phyloP scores from a whole-genome alignment of 2,797 vertebrate genomes.

The Babyrousa celebensis region DNA sequence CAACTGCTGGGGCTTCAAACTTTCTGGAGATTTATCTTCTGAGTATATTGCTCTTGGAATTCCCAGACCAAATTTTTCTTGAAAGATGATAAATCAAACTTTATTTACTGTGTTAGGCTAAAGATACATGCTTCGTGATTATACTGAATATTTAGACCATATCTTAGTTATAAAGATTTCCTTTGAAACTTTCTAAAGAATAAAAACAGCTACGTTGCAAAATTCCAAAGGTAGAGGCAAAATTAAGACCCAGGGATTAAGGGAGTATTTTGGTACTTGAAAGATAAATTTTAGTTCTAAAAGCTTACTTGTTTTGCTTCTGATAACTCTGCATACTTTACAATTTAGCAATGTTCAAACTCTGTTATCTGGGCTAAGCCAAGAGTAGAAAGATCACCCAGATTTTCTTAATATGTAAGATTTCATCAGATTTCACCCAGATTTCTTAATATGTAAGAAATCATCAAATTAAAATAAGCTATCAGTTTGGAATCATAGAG shows the following conservation, averaged over 20 bases:
- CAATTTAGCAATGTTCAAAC: conserved; percentile 44
- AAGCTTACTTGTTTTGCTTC: conserved; percentile 47
- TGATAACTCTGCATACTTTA: conserved; percentile 59
- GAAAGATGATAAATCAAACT: conserved; percentile 73
- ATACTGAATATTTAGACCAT: neutral
- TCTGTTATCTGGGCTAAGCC: conserved; percentile 10
- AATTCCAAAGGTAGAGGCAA: conserved; percentile 33
- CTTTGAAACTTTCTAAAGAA: conserved; percentile 64
- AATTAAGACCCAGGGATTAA: conserved; percentile 55
- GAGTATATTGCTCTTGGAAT: conserved; percentile 67
- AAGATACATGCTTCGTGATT: conserved; percentile 17
- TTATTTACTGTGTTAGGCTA: conserved; percentile 44
- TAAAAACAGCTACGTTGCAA: conserved; percentile 62
- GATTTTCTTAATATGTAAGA: conserved; percentile 43
- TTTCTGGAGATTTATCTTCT: conserved; percentile 78
- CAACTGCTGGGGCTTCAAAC: conserved; percentile 6
- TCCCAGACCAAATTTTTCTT: conserved; percentile 71
- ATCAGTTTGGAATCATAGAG: conserved; percentile 18
- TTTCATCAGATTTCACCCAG: neutral
- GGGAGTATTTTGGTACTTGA: neutral
- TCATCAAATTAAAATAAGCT: neutral
- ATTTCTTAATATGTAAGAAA: conserved; percentile 45
- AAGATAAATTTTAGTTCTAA: conserved; percentile 52
- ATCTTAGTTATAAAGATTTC: conserved; percentile 59
- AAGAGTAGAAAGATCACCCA: neutral